A percentile compares a stretch with the other conserved stretches of the same genome.
phyloP scores from a whole-genome alignment of 2,113 vertebrate genomes.

The Cyprinus carpio region DNA sequence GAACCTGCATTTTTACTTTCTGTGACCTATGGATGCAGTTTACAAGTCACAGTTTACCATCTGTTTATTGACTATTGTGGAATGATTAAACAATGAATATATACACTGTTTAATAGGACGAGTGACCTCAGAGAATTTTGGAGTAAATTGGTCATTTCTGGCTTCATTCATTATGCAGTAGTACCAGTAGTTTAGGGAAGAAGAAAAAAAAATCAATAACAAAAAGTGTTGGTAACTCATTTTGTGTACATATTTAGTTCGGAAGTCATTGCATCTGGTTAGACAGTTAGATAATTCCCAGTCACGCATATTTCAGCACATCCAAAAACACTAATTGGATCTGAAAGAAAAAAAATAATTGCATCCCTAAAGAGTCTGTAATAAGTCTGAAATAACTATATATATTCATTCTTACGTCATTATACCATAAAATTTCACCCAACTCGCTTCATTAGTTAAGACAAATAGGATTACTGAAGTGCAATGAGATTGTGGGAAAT shows the following conservation, averaged over 20 bases:
- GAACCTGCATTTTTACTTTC: not conserved
- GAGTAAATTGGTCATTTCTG: too few relatives aligned
- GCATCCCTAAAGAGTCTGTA: not conserved
- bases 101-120: not conserved
- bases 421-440: not conserved
- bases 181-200: too few relatives aligned
- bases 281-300: not conserved
- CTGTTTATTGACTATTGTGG: not conserved
- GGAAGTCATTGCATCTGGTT: not conserved
- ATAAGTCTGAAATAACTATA: too few relatives aligned
- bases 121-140: too few relatives aligned
- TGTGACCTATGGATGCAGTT: not conserved
- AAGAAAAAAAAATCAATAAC: too few relatives aligned
- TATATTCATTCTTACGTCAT: not conserved
- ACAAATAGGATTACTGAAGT: conserved; percentile 17
- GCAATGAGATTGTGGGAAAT: not conserved
- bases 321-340: not conserved
- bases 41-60: not conserved
- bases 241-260: not conserved
- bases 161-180: too few relatives aligned
- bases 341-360: not conserved
- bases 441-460: conserved; percentile 29
- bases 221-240: too few relatives aligned
- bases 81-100: not conserved
- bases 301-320: not conserved